Percentiles rank a stretch among this genome's conserved stretches.
Evolutionary conservation across 2,797 vertebrate species (phyloP).

Genomic region (Hafferia zeledoni): DNA sequence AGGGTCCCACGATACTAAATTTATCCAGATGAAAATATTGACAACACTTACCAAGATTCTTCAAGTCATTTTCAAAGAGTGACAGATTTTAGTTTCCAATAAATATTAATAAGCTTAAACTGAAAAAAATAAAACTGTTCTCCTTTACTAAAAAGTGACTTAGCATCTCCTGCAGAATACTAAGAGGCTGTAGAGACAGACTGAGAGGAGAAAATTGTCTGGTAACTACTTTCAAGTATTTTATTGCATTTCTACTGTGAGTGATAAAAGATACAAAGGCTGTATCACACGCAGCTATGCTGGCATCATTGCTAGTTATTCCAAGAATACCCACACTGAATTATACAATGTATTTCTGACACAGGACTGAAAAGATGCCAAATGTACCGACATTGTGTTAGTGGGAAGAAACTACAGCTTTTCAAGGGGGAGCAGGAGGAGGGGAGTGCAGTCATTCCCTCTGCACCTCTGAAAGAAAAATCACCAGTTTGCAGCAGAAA

Average conservation of each 20-base stretch:
- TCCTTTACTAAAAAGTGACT: background rate
- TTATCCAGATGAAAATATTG: background rate
- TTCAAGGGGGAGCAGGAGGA: background rate
- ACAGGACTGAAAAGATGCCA: background rate
- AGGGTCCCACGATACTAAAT: background rate
- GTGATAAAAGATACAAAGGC: background rate
- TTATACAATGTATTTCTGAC: background rate
- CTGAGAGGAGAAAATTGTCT: background rate
- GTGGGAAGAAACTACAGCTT: background rate
- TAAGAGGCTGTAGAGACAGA: background rate
- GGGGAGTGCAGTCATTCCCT: background rate
- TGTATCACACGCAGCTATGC: background rate
- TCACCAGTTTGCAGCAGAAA: background rate
- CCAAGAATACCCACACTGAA: background rate
- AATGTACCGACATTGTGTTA: background rate
- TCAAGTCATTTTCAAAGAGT: background rate
- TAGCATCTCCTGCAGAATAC: background rate
- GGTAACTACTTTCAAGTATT: background rate
- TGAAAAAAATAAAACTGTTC: background rate
- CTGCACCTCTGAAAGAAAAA: background rate
- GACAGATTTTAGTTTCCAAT: background rate
- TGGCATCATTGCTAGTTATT: background rate
- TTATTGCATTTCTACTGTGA: background rate
- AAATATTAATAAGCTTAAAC: background rate
- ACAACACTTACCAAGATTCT: background rate